Percentiles rank a stretch among this genome's conserved stretches.
These are phyloP conservation scores for Stegastes partitus DNA, from an alignment of 2,113 vertebrate genomes.

Conservation along the genomic window DNA sequence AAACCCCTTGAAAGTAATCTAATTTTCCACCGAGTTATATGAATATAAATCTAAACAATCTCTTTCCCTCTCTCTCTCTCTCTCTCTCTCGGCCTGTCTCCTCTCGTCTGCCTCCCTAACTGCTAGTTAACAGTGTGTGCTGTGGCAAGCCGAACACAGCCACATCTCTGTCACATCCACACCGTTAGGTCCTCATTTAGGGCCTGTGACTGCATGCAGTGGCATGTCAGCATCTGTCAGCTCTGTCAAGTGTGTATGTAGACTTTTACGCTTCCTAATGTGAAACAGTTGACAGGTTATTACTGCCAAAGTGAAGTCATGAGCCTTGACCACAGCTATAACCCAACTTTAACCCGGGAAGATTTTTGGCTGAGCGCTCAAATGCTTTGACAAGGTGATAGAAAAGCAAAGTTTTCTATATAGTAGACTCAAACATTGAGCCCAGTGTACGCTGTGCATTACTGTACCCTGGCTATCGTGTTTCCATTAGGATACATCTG, in stretches of 20 bases:
- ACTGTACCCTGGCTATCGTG: slow-evolving; percentile 41
- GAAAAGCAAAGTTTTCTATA: slow-evolving; percentile 58
- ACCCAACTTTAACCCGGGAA: slow-evolving; percentile 76
- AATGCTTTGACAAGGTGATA: slow-evolving; percentile 66
- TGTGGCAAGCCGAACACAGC: slow-evolving; percentile 58
- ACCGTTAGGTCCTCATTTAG: slow-evolving; percentile 77
- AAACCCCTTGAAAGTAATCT: slow-evolving; percentile 17
- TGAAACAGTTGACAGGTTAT: slow-evolving; percentile 81
- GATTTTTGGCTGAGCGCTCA: slow-evolving; percentile 57
- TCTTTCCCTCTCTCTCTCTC: slow-evolving; percentile 1
- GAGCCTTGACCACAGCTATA: slow-evolving; percentile 74
- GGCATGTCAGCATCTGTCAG: slow-evolving; percentile 81
- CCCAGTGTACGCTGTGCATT: slow-evolving; percentile 30
- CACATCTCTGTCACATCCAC: slow-evolving; percentile 77
- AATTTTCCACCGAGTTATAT: slow-evolving; percentile 35
- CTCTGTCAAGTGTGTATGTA: slow-evolving; percentile 78
- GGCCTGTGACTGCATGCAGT: slow-evolving; percentile 72
- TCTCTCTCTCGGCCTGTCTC: slow-evolving; percentile 23
- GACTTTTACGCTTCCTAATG: slow-evolving; percentile 77
- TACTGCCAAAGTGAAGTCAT: slow-evolving; percentile 75
- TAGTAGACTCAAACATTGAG: slow-evolving; percentile 31
- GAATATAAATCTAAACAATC: slow-evolving; percentile 36
- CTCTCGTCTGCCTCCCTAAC: slow-evolving; percentile 42
- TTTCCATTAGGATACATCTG: slow-evolving; percentile 58
- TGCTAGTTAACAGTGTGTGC: slow-evolving; percentile 71